Percentiles rank a stretch among this genome's conserved stretches.
These are phyloP conservation scores for Koerneria pararmatus DNA, from an alignment of 2,888 invertebrate species.

Conservation along the genomic window DNA sequence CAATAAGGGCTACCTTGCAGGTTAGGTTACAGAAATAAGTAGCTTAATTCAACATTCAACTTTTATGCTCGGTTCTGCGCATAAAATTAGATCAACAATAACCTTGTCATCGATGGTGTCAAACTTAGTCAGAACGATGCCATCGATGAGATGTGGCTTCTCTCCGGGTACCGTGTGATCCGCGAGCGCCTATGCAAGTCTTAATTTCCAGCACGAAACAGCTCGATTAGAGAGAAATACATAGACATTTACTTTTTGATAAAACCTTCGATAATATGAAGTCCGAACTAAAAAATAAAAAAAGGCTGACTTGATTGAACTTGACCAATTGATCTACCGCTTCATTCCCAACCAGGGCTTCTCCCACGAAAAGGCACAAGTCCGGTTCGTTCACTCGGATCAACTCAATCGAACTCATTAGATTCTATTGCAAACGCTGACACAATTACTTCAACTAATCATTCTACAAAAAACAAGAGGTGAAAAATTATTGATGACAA, in stretches of 20 bases:
- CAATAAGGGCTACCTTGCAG: not conserved
- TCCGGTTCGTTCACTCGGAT: conserved; percentile 97
- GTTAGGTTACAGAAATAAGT: not conserved
- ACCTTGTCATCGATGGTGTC: conserved; percentile 99
- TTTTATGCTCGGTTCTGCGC: not conserved
- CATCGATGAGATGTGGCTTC: conserved; percentile 89
- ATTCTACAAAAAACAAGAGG: too few relatives aligned
- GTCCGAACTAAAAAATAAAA: too few relatives aligned
- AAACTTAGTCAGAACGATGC: conserved; percentile 97
- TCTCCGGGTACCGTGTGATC: conserved; percentile 74
- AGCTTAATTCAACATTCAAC: not conserved
- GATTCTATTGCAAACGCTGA: too few relatives aligned
- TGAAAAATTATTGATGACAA: too few relatives aligned
- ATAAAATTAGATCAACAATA: conserved; percentile 16
- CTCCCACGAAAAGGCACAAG: conserved; percentile 96
- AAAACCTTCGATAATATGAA: not conserved
- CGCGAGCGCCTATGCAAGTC: conserved; percentile 72
- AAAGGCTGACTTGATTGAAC: conserved; percentile 80
- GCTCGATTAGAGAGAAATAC: not conserved
- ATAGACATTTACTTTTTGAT: not conserved
- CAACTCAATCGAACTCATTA: conserved; percentile 67
- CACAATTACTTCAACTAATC: too few relatives aligned
- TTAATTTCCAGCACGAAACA: not conserved
- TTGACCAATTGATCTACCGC: conserved; percentile 98
- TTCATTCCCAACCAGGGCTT: conserved; percentile 98